Percentiles rank a stretch among this genome's conserved stretches.
phyloP scores from a whole-genome alignment of 2,797 vertebrate species.

The Coendou prehensilis region DNA sequence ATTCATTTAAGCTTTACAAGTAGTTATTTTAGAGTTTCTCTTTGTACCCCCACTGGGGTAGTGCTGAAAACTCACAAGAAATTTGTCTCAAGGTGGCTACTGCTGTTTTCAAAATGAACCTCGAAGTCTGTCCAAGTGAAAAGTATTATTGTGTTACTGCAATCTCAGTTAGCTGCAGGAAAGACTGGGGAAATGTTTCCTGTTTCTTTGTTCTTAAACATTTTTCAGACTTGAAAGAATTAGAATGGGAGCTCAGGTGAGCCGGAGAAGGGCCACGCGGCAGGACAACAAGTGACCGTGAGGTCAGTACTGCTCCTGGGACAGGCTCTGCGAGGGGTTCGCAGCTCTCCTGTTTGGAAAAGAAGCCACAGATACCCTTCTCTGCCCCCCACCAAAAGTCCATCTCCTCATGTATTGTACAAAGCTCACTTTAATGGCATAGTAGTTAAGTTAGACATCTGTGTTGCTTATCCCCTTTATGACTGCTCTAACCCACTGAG shows the following conservation, averaged over 20 bases:
- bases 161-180: slow-evolving; percentile 57
- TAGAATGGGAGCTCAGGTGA: not conserved
- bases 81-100: slow-evolving; percentile 73
- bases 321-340: not conserved
- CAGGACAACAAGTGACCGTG: rapidly evolving
- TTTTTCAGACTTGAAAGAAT: not conserved
- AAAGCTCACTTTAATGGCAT: slow-evolving; percentile 59
- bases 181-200: not conserved
- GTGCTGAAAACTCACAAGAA: slow-evolving; percentile 64
- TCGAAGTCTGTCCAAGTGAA: slow-evolving; percentile 67
- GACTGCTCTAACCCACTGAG: not conserved
- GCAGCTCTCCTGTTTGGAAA: slow-evolving; percentile 46
- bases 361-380: not conserved
- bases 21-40: slow-evolving; percentile 81
- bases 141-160: slow-evolving; percentile 39
- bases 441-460: slow-evolving; percentile 43
- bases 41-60: slow-evolving; percentile 64
- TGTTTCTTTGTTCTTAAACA: slow-evolving; percentile 13
- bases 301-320: not conserved
- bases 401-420: not conserved
- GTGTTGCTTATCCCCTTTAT: not conserved
- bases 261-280: not conserved
- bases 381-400: slow-evolving; percentile 32
- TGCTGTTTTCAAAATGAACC: slow-evolving; percentile 77
- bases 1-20: slow-evolving; percentile 80